Evolutionary conservation across 2,113 vertebrate species (phyloP).

Genomic region (Electrona antarctica): DNA sequence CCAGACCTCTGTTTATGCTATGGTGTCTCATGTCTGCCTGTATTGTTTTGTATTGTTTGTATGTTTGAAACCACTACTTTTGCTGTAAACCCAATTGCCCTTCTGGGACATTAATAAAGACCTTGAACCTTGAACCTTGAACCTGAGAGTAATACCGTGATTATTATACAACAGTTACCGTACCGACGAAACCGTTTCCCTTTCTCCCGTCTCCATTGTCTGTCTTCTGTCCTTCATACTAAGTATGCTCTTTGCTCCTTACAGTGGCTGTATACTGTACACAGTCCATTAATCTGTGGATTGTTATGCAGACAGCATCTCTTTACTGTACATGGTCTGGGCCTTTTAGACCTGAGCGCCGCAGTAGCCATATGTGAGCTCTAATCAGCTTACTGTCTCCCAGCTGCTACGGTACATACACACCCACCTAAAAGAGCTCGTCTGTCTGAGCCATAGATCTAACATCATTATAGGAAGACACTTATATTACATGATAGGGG

Average conservation of each 20-base stretch:
- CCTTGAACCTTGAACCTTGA: too few species aligned
- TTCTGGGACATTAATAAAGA: too few species aligned
- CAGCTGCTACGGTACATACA: constrained; percentile 33
- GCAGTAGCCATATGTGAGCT: constrained; percentile 53
- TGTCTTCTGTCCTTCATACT: too few species aligned
- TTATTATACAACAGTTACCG: too few species aligned
- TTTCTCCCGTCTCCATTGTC: too few species aligned
- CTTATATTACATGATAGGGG: constrained; percentile 6
- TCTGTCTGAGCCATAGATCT: constrained; percentile 11
- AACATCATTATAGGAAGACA: constrained; percentile 21
- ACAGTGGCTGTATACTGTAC: background rate
- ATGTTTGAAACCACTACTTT: too few species aligned
- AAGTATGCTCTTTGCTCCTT: background rate
- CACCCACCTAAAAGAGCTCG: constrained; percentile 17
- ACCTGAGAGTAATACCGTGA: too few species aligned
- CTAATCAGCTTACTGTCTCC: constrained; percentile 69
- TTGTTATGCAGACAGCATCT: constrained; percentile 12
- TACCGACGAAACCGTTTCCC: too few species aligned
- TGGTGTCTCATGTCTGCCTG: too few species aligned
- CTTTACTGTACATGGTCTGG: constrained; percentile 13
- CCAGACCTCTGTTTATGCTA: too few species aligned
- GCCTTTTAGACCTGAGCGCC: constrained; percentile 38
- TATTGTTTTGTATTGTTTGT: too few species aligned
- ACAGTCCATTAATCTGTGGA: background rate
- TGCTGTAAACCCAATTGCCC: too few species aligned